Evolutionary conservation across 1,140 invertebrate genomes (phyloP).

Genomic region (Diorhabda carinulata): DNA sequence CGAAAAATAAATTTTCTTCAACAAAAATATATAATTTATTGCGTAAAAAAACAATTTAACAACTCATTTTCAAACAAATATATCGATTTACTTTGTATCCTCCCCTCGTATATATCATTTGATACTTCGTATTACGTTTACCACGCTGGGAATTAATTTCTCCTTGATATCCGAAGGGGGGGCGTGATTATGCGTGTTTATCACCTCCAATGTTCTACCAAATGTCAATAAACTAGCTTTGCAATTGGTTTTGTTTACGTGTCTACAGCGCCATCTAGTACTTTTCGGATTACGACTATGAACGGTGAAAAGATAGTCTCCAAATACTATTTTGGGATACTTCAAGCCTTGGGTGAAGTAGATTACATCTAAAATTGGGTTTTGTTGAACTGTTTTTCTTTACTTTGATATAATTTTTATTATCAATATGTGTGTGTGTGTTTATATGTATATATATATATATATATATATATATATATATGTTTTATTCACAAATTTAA

Average conservation of each 20-base stretch:
- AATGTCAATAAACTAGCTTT: slow-evolving; percentile 28
- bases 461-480: no score
- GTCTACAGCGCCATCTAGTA: slow-evolving; percentile 33
- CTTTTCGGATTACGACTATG: slow-evolving; percentile 24
- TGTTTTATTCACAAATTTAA: no score
- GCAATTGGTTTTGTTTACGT: slow-evolving; percentile 29
- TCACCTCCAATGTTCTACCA: slow-evolving; percentile 27
- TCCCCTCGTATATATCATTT: no score
- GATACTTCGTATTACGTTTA: not conserved
- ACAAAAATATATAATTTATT: no score
- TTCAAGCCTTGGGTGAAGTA: slow-evolving; percentile 29
- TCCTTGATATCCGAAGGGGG: not conserved
- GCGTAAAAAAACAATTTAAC: no score
- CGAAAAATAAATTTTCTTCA: no score
- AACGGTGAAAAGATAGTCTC: slow-evolving; percentile 24
- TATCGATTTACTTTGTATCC: no score
- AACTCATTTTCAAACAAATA: no score
- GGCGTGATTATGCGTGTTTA: slow-evolving; percentile 29
- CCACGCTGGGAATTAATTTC: not conserved
- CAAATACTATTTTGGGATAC: slow-evolving; percentile 32
- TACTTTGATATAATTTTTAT: no score
- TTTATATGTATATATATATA: no score
- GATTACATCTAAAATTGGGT: slow-evolving; percentile 24
- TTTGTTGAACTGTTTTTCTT: no score
- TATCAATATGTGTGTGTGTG: no score